phyloP scores from a whole-genome alignment of 2,888 invertebrate species.

The Rhynchonema sp. region DNA sequence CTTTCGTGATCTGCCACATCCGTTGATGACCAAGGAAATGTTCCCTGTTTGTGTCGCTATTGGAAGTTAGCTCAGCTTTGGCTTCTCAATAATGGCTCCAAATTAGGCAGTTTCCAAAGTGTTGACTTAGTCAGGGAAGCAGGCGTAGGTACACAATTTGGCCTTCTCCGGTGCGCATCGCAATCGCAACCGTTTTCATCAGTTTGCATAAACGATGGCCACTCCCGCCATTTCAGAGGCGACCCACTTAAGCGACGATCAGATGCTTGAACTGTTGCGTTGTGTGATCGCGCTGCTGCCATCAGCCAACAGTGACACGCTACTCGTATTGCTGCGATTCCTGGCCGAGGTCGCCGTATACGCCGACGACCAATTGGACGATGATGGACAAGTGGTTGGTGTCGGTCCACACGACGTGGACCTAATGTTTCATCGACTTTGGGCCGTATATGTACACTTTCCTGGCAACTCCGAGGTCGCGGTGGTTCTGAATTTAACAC shows the following conservation, averaged over 20 bases:
- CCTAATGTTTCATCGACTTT: too few species aligned
- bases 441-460: too few species aligned
- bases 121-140: too few species aligned
- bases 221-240: not conserved
- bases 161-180: too few species aligned
- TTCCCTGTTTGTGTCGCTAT: constrained; percentile 74
- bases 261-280: constrained; percentile 9
- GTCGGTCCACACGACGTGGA: too few species aligned
- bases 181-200: too few species aligned
- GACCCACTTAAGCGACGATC: not conserved
- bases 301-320: constrained; percentile 66
- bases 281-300: constrained; percentile 59
- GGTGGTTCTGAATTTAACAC: too few species aligned
- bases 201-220: too few species aligned
- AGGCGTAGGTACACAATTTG: too few species aligned
- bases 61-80: constrained; percentile 66
- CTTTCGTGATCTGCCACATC: constrained; percentile 74
- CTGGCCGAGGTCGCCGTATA: constrained; percentile 54
- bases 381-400: constrained; percentile 28
- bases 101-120: too few species aligned
- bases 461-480: too few species aligned
- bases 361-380: constrained; percentile 45
- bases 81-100: too few species aligned
- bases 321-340: constrained; percentile 59
- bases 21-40: constrained; percentile 65